Evolutionary conservation across 2,797 vertebrate genomes (phyloP), one percentile per base, ranked within the genome.

Genomic region (Babyrousa celebensis): DNA sequence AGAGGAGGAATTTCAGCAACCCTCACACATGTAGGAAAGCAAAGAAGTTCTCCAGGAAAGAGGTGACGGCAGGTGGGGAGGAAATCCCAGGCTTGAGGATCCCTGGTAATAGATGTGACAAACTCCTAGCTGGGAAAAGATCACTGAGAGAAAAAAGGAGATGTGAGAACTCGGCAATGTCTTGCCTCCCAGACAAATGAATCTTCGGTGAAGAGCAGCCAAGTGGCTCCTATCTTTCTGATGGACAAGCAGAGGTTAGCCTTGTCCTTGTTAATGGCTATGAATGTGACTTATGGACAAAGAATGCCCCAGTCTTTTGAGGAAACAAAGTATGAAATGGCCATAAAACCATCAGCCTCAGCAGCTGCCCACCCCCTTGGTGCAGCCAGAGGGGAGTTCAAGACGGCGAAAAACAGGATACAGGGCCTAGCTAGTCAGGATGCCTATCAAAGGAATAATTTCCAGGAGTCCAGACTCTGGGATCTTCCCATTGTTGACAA

Each of bases 71-170:
- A 23, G 36, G 32, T 62, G 32, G 78, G 32, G 15, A 40, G 6
- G 21, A 29, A 15, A 29, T 1, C 2, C 0, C 70, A 52, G 0
- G 21, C 56, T 0, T 5, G 40, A 65, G 16, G 65, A 62, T 3
- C 43, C 12, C 62, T 1, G 12, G 14, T 10, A 11, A 52, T 0
- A 1, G 0, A 5, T 18, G 17, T 54, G 58, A 58, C 6, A 25
- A 16, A 56, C 23, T 25, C 1, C 15, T 2, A 27, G 23, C 80
- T 15, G 18, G n/a, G 56, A 17, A 29, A 84, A 54, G 32, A 27
- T 40, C 27, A 11, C 11, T 0, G 36, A 48, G 12, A 74, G 89
- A 23, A 70, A 40, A 80, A 94, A 32, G 16, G n/a, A 65, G 54
- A 65, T 5, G 16, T n/a, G 5, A 36, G 20, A 62, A 48, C 25